phyloP scores from a whole-genome alignment of 2,888 invertebrate species.

The Mimachlamys varia region DNA sequence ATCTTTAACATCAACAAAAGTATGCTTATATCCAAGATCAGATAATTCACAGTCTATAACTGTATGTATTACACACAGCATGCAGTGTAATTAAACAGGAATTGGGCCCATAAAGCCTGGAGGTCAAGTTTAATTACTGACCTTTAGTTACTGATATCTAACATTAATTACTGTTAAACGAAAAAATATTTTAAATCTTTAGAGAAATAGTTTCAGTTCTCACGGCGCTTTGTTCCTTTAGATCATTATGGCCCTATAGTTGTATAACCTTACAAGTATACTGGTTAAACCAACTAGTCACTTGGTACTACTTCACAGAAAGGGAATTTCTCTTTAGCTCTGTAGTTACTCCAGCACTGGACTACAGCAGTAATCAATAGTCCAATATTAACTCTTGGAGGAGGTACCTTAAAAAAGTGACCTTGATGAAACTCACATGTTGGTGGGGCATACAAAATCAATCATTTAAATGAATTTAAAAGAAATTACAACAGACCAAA shows the following conservation, averaged over 20 bases:
- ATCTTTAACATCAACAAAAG: slow-evolving; percentile 27
- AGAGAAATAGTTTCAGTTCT: not conserved
- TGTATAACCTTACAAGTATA: not conserved
- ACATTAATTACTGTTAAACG: not conserved
- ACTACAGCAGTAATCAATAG: no score
- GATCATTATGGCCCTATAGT: not conserved
- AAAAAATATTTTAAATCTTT: not conserved
- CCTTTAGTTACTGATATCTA: not conserved
- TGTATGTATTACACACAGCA: not conserved
- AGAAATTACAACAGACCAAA: no score
- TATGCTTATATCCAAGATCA: slow-evolving; percentile 26
- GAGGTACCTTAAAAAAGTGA: no score
- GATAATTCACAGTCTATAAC: not conserved
- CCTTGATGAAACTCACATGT: no score
- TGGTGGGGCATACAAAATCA: no score
- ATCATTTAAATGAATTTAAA: no score
- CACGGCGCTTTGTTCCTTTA: not conserved
- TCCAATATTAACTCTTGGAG: no score
- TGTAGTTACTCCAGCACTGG: no score
- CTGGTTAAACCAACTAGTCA: no score
- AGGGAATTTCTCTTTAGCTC: no score
- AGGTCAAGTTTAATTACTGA: not conserved
- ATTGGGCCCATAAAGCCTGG: not conserved
- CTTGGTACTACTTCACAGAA: no score
- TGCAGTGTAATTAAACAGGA: not conserved